Conservation (phyloP, 2,797 vertebrate genomes). For the Coregonus ussuriensis region DNA sequence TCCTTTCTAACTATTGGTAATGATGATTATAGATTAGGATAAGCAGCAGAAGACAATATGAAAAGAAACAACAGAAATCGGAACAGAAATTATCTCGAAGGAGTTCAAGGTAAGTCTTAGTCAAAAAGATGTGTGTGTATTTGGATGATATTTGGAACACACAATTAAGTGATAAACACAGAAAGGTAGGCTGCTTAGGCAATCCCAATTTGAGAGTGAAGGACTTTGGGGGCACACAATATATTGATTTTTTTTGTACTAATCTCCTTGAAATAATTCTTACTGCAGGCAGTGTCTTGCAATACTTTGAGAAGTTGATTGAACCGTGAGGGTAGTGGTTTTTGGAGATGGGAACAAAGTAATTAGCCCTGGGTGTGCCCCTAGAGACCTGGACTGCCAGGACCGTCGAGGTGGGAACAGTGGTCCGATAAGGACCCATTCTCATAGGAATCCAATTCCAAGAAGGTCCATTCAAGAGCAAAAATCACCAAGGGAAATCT, state of each 20-base stretch:
- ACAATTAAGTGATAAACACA: too few species aligned
- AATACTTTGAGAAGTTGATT: background rate
- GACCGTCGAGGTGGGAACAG: background rate
- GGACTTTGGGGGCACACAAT: background rate
- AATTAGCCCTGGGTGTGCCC: background rate
- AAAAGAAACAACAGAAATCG: background rate
- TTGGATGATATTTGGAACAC: too few species aligned
- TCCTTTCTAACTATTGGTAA: too few species aligned
- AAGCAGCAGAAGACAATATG: too few species aligned
- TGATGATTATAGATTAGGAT: too few species aligned
- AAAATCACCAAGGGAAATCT: background rate
- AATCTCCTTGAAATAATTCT: too few species aligned
- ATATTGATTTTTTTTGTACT: too few species aligned
- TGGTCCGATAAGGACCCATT: background rate
- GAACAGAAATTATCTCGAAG: background rate
- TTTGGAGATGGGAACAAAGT: background rate
- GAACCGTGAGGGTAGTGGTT: background rate
- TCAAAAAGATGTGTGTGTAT: too few species aligned
- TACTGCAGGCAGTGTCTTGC: background rate
- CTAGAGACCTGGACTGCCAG: background rate
- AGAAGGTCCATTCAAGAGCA: background rate
- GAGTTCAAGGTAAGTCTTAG: too few species aligned
- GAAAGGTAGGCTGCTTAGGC: background rate
- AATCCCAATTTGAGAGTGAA: slow-evolving; percentile 1
- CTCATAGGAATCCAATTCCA: background rate